Evolutionary conservation across 2,113 vertebrate species (phyloP), one percentile per base, ranked within the genome.

Genomic region (Taurulus bubalis): DNA sequence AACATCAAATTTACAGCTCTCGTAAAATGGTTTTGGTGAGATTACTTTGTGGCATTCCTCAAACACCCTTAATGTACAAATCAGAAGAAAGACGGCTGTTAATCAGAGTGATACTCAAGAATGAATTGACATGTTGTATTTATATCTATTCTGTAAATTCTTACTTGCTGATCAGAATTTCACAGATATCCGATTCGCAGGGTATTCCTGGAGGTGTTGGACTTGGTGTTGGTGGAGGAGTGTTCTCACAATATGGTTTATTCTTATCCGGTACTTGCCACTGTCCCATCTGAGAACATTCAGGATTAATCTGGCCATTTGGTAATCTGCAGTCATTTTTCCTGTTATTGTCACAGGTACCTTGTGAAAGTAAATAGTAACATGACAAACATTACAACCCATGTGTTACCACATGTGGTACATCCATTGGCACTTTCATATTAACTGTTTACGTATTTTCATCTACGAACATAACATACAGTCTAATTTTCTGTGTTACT

Each of bases 161-260:
- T 95, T 95, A 99, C 98, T 94, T 0, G 95, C 94, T 96, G 4
- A 79, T 67, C 45, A 98, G 92, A 68, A 97, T 80, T 6, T 95
- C 66, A 90, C 98, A 99, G 65, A 96, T 65, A 0, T 0, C 18
- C 0, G 89, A 1, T 0, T 32, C 18, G 74, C 94, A 85, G 7
- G 36, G 20, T 6, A 28, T 10, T 8, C 3, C 0, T 14, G 20
- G 28, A 3, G 34, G 1, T 38, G 6, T 0, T 32, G 71, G 38
- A 6, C 0, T 0, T 49, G 64, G 28, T 12, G 47, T 0, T 10
- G 70, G 7, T 36, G 56, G 0, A 67, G 73, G 15, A 15, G 76
- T 11, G 2, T 34, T 0, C 0, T 80, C n/a, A 75, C 96, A 96
- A 38, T 85, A 72, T 42, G 80, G 0, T 26, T 81, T 85, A 0